Percentiles rank a stretch among this genome's conserved stretches.
Conservation (phyloP, 2,797 vertebrate species). For the Neosalanx taihuensis region DNA sequence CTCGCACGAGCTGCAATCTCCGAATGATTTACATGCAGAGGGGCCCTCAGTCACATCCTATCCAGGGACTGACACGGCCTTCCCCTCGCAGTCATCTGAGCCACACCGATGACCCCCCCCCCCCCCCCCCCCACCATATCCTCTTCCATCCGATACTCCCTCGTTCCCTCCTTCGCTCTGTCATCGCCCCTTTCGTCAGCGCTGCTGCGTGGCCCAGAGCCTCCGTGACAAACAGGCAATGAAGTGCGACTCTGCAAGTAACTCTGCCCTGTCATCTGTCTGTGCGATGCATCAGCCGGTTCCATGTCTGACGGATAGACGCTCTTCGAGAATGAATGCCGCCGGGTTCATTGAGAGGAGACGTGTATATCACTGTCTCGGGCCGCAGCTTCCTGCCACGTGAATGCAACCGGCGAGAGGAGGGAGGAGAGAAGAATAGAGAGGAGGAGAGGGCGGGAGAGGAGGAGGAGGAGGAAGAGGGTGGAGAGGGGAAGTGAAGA, state of each 20-base stretch:
- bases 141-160: conserved; percentile 12
- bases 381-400: neutral
- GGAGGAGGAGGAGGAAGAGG: too few species aligned
- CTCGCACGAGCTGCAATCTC: neutral
- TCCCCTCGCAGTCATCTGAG: conserved; percentile 1
- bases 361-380: neutral
- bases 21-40: neutral
- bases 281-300: neutral
- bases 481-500: too few species aligned
- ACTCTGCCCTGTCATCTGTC: neutral
- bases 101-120: neutral
- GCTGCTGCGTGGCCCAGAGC: neutral
- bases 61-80: neutral
- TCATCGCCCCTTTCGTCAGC: conserved; percentile 11
- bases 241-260: conserved; percentile 9
- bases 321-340: neutral
- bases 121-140: neutral
- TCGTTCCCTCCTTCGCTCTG: conserved; percentile 7
- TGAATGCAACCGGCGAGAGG: too few species aligned
- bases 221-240: conserved; percentile 19
- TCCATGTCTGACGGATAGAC: neutral
- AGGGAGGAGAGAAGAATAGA: too few species aligned
- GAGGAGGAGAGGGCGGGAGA: too few species aligned
- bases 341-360: neutral
- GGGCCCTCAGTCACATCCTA: neutral